Percentiles rank a stretch among this genome's conserved stretches.
Evolutionary conservation across 2,113 vertebrate genomes (phyloP).

Genomic region (Hystrix cristata): DNA sequence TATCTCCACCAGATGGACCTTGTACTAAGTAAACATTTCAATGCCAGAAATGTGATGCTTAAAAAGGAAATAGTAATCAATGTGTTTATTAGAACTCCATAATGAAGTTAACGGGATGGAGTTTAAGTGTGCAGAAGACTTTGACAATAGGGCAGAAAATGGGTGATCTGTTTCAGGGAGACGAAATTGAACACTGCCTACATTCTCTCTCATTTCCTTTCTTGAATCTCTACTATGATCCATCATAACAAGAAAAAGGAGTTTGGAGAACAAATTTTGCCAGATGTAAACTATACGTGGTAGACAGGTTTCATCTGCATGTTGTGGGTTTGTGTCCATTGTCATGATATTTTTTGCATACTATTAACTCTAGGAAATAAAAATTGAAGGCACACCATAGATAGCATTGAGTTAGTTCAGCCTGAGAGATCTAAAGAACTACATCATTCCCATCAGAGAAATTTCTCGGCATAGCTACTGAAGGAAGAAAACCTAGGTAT

Average conservation of each 20-base stretch:
- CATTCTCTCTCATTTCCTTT: background rate
- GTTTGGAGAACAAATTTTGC: background rate
- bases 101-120: background rate
- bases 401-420: background rate
- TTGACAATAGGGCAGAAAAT: background rate
- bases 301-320: background rate
- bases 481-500: background rate
- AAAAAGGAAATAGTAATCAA: background rate
- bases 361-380: background rate
- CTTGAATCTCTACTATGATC: background rate
- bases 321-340: background rate
- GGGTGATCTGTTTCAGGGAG: background rate
- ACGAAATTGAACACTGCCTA: background rate
- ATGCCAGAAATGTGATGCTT: background rate
- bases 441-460: background rate
- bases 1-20: background rate
- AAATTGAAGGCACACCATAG: background rate
- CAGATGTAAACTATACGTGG: background rate
- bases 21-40: background rate
- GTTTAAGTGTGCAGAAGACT: background rate
- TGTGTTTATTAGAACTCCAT: background rate
- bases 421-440: background rate
- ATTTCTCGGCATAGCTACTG: background rate
- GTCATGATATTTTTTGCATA: background rate
- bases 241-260: background rate